Evolutionary conservation across 1,140 invertebrate genomes (phyloP), one percentile per base, ranked within the genome.

Genomic region (Drosophila neocordata): DNA sequence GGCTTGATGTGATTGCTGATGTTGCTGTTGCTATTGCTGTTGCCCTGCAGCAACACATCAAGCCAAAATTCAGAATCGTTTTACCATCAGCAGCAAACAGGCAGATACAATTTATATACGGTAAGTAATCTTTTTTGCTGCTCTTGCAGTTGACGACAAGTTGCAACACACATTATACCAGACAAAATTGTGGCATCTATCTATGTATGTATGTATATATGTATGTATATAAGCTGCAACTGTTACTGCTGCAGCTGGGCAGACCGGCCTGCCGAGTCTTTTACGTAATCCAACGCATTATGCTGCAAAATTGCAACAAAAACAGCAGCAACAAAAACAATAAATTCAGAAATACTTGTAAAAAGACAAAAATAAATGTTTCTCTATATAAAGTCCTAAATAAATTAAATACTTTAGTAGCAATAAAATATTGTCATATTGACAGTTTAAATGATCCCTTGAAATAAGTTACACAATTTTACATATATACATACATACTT

Each of bases 281-380:
- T 85, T 85, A 81, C 84, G 82, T 87, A 85, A 85, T 69, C 63
- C 66, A 44, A 56, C 70, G 76, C 69, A 67, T 85, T 85, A 80
- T 77, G 81, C 78, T 73, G 68, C 73, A 24, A 24, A 24, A 24
- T 24, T 31, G 27, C 27, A 31, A 31, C n/a, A 65, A 69, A 72
- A 62, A 24, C 22, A 51, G n/a, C n/a, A n/a, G 27, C 27, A 31
- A 31, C n/a, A 65, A 69, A 72, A 62, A 24, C 22, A 51, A n/a
- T n/a, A n/a, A n/a, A 13, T 51, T 57, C 58, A 51, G 31, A 53
- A 18, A 41, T 9, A 56, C 15, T 15, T 12, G 60, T 22, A 55
- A 58, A 57, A 76, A 67, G 63, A 63, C 59, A 31, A 66, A 41
- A 27, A 41, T 13, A 61, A 65, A 77, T 56, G 57, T 79, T 83